Evolutionary conservation across 2,888 invertebrate genomes (phyloP).

Genomic region (Pseudococcus jackbeardsleyi): DNA sequence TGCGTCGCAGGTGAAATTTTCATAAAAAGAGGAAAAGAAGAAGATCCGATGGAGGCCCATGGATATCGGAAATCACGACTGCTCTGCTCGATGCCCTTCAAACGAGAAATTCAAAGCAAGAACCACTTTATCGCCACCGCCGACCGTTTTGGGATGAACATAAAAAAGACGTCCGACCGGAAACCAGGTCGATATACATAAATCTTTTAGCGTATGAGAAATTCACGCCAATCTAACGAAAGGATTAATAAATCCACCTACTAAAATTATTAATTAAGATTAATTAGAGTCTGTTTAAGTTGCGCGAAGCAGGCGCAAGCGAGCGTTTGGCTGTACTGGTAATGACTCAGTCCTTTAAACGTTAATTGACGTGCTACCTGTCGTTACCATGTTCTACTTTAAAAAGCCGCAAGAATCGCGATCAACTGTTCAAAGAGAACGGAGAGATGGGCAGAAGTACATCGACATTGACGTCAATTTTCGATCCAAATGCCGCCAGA

Average conservation of each 20-base stretch:
- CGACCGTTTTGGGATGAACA: slow-evolving; percentile 56
- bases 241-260: slow-evolving; percentile 63
- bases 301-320: neutral
- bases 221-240: slow-evolving; percentile 61
- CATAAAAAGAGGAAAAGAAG: neutral
- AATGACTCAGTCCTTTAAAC: slow-evolving; percentile 61
- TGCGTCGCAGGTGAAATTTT: neutral
- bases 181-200: slow-evolving; percentile 62
- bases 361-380: slow-evolving; percentile 63
- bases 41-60: neutral
- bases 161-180: slow-evolving; percentile 61
- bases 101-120: slow-evolving; percentile 50
- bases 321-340: slow-evolving; percentile 55
- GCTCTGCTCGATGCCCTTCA: slow-evolving; percentile 28
- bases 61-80: slow-evolving; percentile 25
- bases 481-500: neutral
- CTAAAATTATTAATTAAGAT: slow-evolving; percentile 64
- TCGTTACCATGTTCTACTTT: slow-evolving; percentile 63
- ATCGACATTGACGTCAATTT: neutral
- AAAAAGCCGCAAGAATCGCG: slow-evolving; percentile 39
- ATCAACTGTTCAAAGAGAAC: slow-evolving; percentile 4
- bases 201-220: slow-evolving; percentile 59
- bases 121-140: slow-evolving; percentile 52
- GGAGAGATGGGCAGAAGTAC: neutral
- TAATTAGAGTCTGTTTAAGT: slow-evolving; percentile 62